Percentiles rank a stretch among this genome's conserved stretches.
Evolutionary conservation across 2,797 vertebrate genomes (phyloP).

Genomic region (Anguilla anguilla): DNA sequence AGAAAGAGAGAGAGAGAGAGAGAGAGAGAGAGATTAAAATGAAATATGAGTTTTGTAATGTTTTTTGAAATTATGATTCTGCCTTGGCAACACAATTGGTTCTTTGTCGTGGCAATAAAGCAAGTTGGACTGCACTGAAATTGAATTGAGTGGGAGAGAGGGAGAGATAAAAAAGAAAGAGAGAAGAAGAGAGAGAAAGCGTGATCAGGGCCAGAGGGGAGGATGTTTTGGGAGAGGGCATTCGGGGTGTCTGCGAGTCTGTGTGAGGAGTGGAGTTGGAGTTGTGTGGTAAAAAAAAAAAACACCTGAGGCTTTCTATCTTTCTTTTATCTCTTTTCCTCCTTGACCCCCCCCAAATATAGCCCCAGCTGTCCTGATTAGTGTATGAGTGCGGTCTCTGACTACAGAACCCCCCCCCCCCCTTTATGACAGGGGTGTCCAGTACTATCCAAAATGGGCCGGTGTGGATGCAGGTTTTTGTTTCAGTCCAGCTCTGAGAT

Average conservation of each 20-base stretch:
- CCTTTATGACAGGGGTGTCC: too few species aligned
- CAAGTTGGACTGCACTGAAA: not conserved
- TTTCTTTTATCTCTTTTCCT: not conserved
- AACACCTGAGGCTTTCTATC: not conserved
- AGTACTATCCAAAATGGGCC: too few species aligned
- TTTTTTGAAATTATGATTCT: constrained; percentile 1
- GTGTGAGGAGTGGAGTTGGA: too few species aligned
- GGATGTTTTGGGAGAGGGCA: not conserved
- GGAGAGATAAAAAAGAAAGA: not conserved
- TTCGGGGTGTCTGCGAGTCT: too few species aligned
- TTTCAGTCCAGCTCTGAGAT: too few species aligned
- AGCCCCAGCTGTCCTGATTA: not conserved
- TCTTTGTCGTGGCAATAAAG: constrained; percentile 6
- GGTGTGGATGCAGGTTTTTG: too few species aligned
- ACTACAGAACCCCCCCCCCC: too few species aligned
- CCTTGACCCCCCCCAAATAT: not conserved
- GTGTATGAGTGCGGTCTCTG: not conserved
- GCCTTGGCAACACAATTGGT: not conserved
- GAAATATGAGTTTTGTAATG: constrained; percentile 4
- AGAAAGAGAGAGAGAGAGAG: not conserved
- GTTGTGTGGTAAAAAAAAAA: too few species aligned
- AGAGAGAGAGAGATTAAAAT: not conserved
- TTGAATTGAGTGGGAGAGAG: not conserved
- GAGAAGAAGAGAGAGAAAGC: not conserved
- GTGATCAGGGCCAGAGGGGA: not conserved